Conservation (phyloP, 1,140 invertebrate genomes). For the Ceratina japonica region DNA sequence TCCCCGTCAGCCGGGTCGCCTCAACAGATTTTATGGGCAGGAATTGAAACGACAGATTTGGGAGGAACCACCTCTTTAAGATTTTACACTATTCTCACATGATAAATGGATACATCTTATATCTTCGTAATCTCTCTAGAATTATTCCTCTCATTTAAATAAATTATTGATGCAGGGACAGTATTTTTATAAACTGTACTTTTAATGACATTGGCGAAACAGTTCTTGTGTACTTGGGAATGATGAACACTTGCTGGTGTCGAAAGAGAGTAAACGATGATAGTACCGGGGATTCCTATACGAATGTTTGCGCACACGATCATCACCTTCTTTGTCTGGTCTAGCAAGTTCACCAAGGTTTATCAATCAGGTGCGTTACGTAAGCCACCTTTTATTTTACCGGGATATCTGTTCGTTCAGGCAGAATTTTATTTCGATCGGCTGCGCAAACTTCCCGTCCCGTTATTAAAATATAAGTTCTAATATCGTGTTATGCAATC, state of each 20-base stretch:
- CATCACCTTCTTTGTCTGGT: conserved; percentile 1
- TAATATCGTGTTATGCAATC: neutral
- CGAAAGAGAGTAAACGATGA: neutral
- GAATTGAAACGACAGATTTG: neutral
- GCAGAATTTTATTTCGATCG: too few species aligned
- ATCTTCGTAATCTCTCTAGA: too few species aligned
- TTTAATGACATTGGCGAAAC: too few species aligned
- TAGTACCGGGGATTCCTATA: conserved; percentile 18
- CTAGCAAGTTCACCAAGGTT: neutral
- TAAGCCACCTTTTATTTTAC: too few species aligned
- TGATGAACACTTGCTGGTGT: neutral
- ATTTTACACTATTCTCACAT: too few species aligned
- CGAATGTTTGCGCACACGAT: neutral
- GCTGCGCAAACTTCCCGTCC: neutral
- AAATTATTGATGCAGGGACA: too few species aligned
- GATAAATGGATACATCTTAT: too few species aligned
- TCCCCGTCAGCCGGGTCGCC: conserved; percentile 1
- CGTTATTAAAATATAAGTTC: neutral
- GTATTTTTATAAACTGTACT: too few species aligned
- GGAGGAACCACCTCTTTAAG: neutral
- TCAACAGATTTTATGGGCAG: neutral
- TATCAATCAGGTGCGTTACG: neutral
- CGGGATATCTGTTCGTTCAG: too few species aligned
- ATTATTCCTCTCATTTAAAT: too few species aligned
- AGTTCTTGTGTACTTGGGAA: neutral